These are phyloP conservation scores for Indicator maculatus DNA, from an alignment of 2,113 vertebrate genomes.

Conservation along the genomic window DNA sequence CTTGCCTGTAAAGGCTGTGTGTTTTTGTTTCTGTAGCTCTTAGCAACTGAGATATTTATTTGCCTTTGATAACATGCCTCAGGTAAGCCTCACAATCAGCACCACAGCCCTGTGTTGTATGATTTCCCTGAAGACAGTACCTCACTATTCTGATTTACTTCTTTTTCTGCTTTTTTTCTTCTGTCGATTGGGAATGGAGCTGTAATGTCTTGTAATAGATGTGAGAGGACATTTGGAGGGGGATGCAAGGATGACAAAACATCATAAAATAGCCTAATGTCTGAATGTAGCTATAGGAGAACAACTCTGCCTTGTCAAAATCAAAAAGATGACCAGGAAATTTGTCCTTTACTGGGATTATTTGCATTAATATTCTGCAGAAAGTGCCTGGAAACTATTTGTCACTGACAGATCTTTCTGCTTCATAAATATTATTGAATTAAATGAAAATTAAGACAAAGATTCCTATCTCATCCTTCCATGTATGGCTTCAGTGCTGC, in stretches of 20 bases:
- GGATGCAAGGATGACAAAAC: neutral
- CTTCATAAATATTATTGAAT: neutral
- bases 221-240: neutral
- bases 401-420: neutral
- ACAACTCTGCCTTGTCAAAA: neutral
- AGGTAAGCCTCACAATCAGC: neutral
- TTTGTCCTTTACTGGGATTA: neutral
- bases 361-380: neutral
- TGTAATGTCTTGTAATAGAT: neutral
- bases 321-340: neutral
- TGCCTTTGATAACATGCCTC: neutral
- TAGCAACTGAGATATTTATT: neutral
- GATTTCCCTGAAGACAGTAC: neutral
- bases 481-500: neutral
- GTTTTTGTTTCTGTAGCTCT: neutral
- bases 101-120: neutral
- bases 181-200: neutral
- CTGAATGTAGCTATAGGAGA: neutral
- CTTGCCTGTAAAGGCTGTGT: neutral
- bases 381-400: neutral
- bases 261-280: neutral
- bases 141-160: neutral
- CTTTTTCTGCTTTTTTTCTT: neutral
- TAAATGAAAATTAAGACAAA: neutral
- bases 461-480: fast-evolving